Evolutionary conservation across 2,113 vertebrate genomes (phyloP).

Genomic region (Cottus gobio): DNA sequence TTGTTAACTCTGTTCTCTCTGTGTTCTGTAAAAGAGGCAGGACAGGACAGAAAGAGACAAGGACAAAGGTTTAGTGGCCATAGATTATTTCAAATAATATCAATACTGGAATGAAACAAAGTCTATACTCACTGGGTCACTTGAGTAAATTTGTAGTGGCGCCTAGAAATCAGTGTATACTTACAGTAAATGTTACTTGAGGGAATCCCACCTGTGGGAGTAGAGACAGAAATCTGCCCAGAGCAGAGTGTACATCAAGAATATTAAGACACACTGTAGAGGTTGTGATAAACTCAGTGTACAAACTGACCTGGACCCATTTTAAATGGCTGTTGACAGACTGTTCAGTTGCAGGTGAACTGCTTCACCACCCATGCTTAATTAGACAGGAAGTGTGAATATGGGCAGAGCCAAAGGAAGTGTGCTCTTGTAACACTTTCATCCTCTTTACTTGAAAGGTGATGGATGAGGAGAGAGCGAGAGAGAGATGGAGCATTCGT

Average conservation of each 20-base stretch:
- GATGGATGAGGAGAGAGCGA: not conserved
- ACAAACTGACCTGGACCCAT: not conserved
- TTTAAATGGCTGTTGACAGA: not conserved
- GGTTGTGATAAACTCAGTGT: not conserved
- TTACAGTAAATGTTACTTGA: constrained; percentile 3
- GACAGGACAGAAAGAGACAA: constrained; percentile 22
- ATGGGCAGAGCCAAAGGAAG: constrained; percentile 33
- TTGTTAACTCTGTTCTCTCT: constrained; percentile 50
- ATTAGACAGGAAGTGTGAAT: constrained; percentile 46
- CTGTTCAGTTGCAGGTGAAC: constrained; percentile 16
- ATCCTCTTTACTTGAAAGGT: constrained; percentile 17
- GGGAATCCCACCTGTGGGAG: constrained; percentile 16
- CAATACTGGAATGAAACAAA: not conserved
- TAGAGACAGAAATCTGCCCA: not conserved
- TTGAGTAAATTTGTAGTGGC: not conserved
- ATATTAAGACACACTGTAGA: not conserved
- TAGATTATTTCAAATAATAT: constrained; percentile 40
- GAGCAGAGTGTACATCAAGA: not conserved
- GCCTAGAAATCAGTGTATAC: not conserved
- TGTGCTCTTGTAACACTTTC: constrained; percentile 24
- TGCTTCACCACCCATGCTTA: constrained; percentile 1
- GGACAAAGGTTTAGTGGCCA: constrained; percentile 41
- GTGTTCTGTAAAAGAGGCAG: constrained; percentile 38
- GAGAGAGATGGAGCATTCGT: not conserved
- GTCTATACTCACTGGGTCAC: not conserved